Percentiles rank a stretch among this genome's conserved stretches.
These are phyloP conservation scores for Cryptotis parvus DNA, from an alignment of 2,113 vertebrate species.

Conservation along the genomic window DNA sequence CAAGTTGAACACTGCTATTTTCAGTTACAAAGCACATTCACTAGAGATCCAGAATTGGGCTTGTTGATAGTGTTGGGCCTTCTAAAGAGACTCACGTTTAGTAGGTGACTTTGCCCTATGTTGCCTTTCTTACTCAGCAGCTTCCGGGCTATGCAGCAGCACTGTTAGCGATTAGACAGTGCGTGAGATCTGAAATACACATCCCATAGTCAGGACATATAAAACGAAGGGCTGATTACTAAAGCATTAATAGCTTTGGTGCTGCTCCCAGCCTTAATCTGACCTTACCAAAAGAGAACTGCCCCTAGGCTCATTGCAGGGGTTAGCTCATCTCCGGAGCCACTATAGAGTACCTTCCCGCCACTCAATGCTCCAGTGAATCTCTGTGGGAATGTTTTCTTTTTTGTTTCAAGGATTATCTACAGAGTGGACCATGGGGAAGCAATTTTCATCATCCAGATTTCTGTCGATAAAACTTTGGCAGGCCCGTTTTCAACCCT, in stretches of 20 bases:
- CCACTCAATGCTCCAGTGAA: not conserved
- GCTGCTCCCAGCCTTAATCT: not conserved
- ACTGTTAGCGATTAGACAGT: not conserved
- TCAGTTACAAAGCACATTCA: not conserved
- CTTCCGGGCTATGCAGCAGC: not conserved
- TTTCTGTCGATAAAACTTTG: constrained; percentile 63
- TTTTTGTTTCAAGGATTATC: constrained; percentile 39
- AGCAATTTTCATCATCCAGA: constrained; percentile 45
- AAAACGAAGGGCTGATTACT: not conserved
- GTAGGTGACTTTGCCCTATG: not conserved
- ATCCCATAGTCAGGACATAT: not conserved
- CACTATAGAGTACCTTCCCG: not conserved
- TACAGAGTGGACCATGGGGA: constrained; percentile 43
- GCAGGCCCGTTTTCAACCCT: constrained; percentile 59
- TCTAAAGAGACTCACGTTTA: not conserved
- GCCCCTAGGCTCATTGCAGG: constrained; percentile 1
- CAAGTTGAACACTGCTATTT: not conserved
- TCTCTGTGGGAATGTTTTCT: constrained; percentile 41
- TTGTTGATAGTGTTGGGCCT: not conserved
- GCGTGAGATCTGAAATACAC: not conserved
- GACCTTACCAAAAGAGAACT: not conserved
- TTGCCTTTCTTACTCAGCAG: not conserved
- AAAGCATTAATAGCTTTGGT: not conserved
- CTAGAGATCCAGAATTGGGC: not conserved
- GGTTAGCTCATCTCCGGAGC: not conserved